phyloP scores from a whole-genome alignment of 2,888 invertebrate species.

The Autographa gamma region DNA sequence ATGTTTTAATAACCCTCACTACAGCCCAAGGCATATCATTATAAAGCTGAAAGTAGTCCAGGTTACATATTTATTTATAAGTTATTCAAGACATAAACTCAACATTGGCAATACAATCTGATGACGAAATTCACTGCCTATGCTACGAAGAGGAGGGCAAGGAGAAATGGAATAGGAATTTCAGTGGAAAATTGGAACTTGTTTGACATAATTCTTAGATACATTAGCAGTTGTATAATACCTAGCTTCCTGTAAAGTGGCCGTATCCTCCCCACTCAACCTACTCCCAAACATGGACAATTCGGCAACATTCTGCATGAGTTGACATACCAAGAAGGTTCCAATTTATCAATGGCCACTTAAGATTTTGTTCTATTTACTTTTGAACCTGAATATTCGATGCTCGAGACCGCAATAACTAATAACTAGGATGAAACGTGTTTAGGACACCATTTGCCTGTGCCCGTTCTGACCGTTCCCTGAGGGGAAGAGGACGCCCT shows the following conservation, averaged over 20 bases:
- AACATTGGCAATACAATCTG: constrained; percentile 44
- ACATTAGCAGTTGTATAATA: not conserved
- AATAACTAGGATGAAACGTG: constrained; percentile 28
- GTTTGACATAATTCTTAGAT: not conserved
- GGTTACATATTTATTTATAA: not conserved
- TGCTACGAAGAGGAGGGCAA: constrained; percentile 53
- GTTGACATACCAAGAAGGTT: constrained; percentile 12
- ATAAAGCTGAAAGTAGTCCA: not conserved
- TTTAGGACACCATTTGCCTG: constrained; percentile 85
- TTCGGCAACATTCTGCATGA: constrained; percentile 55
- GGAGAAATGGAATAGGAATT: constrained; percentile 50
- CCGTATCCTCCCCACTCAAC: constrained; percentile 27
- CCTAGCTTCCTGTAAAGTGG: constrained; percentile 8
- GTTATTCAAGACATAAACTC: constrained; percentile 31
- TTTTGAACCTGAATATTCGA: constrained; percentile 23
- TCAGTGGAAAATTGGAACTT: not conserved
- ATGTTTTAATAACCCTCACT: constrained; percentile 12
- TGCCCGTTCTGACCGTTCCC: constrained; percentile 82
- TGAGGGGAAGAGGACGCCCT: constrained; percentile 95
- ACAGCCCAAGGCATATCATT: not conserved
- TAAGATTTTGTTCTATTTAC: not conserved
- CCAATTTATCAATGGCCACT: not conserved
- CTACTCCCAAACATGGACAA: constrained; percentile 60
- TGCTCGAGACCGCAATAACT: constrained; percentile 39
- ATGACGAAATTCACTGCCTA: constrained; percentile 59